A percentile compares a stretch with the other conserved stretches of the same genome.
phyloP scores from a whole-genome alignment of 1,140 invertebrate species.

The Sitodiplosis mosellana region DNA sequence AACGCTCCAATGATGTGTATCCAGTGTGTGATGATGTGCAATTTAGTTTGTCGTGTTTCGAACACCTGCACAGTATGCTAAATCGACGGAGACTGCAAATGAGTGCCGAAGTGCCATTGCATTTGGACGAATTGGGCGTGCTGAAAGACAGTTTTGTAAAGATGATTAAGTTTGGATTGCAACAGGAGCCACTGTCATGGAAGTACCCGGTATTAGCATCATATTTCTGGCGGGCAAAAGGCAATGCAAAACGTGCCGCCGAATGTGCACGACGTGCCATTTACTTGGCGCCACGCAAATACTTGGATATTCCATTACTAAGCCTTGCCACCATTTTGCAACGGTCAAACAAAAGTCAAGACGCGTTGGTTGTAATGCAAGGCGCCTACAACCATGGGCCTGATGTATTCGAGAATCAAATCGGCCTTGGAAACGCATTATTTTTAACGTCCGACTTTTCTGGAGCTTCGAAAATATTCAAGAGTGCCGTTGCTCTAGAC shows the following conservation, averaged over 20 bases:
- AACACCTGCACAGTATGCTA: conserved; percentile 54
- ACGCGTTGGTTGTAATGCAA: conserved; percentile 61
- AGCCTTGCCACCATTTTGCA: conserved; percentile 70
- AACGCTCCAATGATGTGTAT: conserved; percentile 17
- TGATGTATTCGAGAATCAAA: conserved; percentile 48
- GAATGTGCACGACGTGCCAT: conserved; percentile 65
- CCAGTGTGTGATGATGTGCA: conserved; percentile 50
- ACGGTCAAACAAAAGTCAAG: conserved; percentile 46
- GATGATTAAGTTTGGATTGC: conserved; percentile 40
- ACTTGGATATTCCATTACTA: conserved; percentile 60
- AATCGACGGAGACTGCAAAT: conserved; percentile 41
- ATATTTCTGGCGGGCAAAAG: conserved; percentile 68
- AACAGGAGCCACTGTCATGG: conserved; percentile 61
- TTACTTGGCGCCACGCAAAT: conserved; percentile 51
- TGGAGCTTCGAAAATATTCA: conserved; percentile 38
- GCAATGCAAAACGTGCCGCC: conserved; percentile 55
- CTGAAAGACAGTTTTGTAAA: conserved; percentile 46
- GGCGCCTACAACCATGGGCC: conserved; percentile 63
- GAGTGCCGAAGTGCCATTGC: conserved; percentile 41
- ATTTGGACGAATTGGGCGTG: conserved; percentile 38
- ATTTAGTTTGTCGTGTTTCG: conserved; percentile 59
- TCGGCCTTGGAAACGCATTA: conserved; percentile 59
- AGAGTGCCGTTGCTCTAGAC: conserved; percentile 48
- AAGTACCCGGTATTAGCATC: conserved; percentile 67
- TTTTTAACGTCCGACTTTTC: conserved; percentile 43